Evolutionary conservation across 2,888 invertebrate species (phyloP).

Genomic region (Pachymerium ferrugineum): DNA sequence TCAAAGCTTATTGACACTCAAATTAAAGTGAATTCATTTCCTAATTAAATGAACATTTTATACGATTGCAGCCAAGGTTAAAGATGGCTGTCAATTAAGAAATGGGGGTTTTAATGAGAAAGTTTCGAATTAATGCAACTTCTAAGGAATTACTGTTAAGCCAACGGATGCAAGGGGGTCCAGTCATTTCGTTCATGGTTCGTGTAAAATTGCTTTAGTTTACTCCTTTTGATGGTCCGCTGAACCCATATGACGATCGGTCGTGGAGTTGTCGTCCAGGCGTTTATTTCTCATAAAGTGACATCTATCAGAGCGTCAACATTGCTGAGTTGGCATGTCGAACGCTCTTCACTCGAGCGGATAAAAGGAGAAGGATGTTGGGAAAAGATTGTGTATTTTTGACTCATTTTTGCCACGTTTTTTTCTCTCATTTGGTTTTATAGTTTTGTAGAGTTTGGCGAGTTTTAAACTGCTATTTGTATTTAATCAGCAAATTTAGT

Average conservation of each 20-base stretch:
- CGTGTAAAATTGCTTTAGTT: background rate
- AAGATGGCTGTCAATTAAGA: too few relatives aligned
- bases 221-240: background rate
- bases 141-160: too few relatives aligned
- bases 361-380: conserved; percentile 3
- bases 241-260: background rate
- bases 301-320: conserved; percentile 13
- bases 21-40: background rate
- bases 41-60: too few relatives aligned
- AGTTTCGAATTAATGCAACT: too few relatives aligned
- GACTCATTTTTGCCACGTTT: background rate
- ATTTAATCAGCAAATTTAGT: too few relatives aligned
- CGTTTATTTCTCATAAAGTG: conserved; percentile 8
- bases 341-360: conserved; percentile 4
- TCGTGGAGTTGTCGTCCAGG: conserved; percentile 7
- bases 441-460: background rate
- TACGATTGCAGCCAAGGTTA: too few relatives aligned
- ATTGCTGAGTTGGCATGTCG: conserved; percentile 8
- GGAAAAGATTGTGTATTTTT: background rate
- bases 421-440: background rate
- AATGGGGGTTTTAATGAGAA: too few relatives aligned
- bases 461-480: too few relatives aligned
- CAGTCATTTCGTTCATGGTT: too few relatives aligned
- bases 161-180: too few relatives aligned
- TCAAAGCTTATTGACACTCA: background rate